Base-by-base conservation (phyloP, 2,888 invertebrate genomes). In the Kryphioiulus occultus region DNA sequence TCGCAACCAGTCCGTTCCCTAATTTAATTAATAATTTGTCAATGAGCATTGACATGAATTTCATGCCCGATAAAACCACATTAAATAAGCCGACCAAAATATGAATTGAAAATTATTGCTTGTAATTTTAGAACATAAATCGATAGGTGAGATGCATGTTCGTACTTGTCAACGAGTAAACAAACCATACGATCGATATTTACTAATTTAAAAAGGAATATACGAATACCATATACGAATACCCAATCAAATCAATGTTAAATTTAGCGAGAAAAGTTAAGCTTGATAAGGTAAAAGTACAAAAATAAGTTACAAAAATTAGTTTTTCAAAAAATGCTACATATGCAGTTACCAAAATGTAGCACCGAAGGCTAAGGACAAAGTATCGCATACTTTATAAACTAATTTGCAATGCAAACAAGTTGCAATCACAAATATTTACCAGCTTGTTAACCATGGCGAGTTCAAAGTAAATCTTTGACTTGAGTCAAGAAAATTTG, bases 21-120 rank as follows among this genome's bases (percentile, higher is more conserved):
- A 26, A 78, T 78, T 78, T 78, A 78, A 78, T 78, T 78, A 78
- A 78, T 78, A 78, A 78, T 12, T 78, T 78, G 78, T 78, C 78
- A 26, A 78, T 30, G 78, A 78, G 78, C 78, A 78, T 78, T 30
- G 78, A 9, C 78, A 78, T 12, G 78, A 78, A 78, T 78, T 78
- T 78, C 15, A 26, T 78, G 78, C 78, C 78, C 78, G 78, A 78
- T 78, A 78, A 78, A 78, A 78, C 78, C 78, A 30, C 78, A 78
- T 78, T 78, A 78, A 78, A 78, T 78, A 78, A 78, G 30, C 78
- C 78, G 78, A 26, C 78, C 15, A 30, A 78, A 78, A 78, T 78
- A 10, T 78, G 26, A 78, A 78, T 22, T 26, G 78, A 30, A 15
- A 78, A 78, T 30, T 78, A 26, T 30, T 30, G 5, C 26, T 3